These are phyloP conservation scores for Macrosteles quadrilineatus DNA, from an alignment of 1,140 invertebrate genomes.

Conservation along the genomic window DNA sequence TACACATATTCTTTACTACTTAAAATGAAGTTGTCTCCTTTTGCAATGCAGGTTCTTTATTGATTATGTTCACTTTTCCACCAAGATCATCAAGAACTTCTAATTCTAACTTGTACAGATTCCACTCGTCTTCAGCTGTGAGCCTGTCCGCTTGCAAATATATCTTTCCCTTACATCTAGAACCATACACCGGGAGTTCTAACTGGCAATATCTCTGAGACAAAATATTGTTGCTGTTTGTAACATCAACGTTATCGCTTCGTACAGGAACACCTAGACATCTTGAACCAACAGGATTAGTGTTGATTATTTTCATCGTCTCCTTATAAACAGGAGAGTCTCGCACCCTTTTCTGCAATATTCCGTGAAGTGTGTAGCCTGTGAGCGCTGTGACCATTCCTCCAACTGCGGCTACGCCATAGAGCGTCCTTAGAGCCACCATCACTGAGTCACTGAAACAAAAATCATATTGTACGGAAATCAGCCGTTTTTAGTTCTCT, in stretches of 20 bases:
- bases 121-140: neutral
- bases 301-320: neutral
- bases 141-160: neutral
- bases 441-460: too few relatives aligned
- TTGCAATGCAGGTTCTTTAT: neutral
- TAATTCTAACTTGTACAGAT: neutral
- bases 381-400: neutral
- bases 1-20: too few relatives aligned
- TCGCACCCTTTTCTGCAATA: neutral
- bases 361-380: constrained; percentile 5
- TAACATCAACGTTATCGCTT: neutral
- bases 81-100: neutral
- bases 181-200: neutral
- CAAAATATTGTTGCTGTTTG: neutral
- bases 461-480: too few relatives aligned
- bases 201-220: neutral
- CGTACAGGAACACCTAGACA: neutral
- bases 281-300: neutral
- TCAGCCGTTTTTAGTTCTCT: too few relatives aligned
- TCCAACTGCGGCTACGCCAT: neutral
- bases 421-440: neutral
- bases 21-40: too few relatives aligned
- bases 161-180: neutral
- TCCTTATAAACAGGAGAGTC: constrained; percentile 14
- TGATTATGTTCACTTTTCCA: neutral